phyloP scores from a whole-genome alignment of 2,113 vertebrate genomes.

The Pithys albifrons region DNA sequence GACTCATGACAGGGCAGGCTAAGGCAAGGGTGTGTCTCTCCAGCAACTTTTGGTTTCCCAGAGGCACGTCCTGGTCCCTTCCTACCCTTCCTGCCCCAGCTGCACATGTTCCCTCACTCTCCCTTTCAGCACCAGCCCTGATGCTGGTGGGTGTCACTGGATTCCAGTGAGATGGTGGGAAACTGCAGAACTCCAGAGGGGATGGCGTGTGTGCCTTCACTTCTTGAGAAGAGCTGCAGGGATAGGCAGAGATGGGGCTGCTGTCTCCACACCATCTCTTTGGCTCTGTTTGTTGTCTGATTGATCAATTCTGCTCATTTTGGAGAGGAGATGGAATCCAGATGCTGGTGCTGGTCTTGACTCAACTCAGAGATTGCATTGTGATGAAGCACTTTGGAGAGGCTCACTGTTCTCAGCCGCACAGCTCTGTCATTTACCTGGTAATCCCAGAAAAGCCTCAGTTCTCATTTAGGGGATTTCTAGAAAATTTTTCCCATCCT shows the following conservation, averaged over 20 bases:
- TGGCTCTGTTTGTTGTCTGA: neutral
- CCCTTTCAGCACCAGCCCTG: neutral
- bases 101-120: neutral
- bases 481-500: neutral
- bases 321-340: neutral
- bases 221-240: neutral
- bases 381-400: neutral
- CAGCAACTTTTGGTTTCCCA: neutral
- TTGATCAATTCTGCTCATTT: neutral
- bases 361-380: neutral
- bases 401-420: neutral
- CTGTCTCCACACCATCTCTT: neutral
- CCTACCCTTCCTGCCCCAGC: neutral
- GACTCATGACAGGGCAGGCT: neutral
- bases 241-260: neutral
- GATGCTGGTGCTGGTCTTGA: neutral
- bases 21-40: neutral
- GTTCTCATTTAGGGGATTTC: constrained; percentile 11
- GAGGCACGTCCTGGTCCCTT: neutral
- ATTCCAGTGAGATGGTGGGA: neutral
- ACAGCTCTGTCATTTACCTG: constrained; percentile 6
- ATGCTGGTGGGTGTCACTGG: neutral
- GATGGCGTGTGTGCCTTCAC: neutral
- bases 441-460: constrained; percentile 27
- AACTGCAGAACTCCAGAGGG: neutral